Base-by-base conservation (phyloP, 2,888 invertebrate species). In the Gymnosoma rotundatum region DNA sequence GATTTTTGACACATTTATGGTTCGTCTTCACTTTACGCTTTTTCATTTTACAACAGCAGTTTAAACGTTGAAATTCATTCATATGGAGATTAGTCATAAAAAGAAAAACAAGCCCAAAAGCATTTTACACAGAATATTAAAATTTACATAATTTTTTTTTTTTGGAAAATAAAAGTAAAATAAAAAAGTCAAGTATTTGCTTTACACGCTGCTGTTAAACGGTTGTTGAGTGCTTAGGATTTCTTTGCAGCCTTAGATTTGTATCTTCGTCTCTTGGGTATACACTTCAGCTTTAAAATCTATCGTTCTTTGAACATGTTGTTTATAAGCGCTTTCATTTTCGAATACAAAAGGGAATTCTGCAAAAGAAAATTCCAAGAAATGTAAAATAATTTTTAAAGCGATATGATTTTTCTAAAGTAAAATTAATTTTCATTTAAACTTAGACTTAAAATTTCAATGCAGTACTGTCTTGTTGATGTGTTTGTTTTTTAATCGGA, bases 401-500 rank as follows among this genome's bases (percentile, higher is more conserved):
- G 45, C 18, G 64, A 52, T 70, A 66, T 66, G 58, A 61, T 75
- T 83, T 75, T 83, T 80, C 61, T 73, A 85, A 86, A 83, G 85
- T 66, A 83, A 80, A 85, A 80, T 85, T 83, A 85, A 85, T 86
- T 85, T 83, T 50, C 78, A 75, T 85, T 86, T 83, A 83, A 86
- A 78, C 81, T 64, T 67, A 63, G 67, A 79, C 76, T 81, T 81
- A 32, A 32, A 36, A 45, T 21, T 21, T 21, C n/a, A 63, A 36
- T 61, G 45, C 20, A 54, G 54, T 18, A 52, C 60, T 38, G 4
- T 25, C 14, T 54, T 58, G 7, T 25, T 4, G 12, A 5, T 78
- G 9, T 6, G 16, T 25, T 52, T 50, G 9, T 48, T 48, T 48
- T 10, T 42, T 67, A 54, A 42, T n/a, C 18, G 38, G 16, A 36